These are phyloP conservation scores for Athene noctua DNA, from an alignment of 2,113 vertebrate genomes.

Conservation along the genomic window DNA sequence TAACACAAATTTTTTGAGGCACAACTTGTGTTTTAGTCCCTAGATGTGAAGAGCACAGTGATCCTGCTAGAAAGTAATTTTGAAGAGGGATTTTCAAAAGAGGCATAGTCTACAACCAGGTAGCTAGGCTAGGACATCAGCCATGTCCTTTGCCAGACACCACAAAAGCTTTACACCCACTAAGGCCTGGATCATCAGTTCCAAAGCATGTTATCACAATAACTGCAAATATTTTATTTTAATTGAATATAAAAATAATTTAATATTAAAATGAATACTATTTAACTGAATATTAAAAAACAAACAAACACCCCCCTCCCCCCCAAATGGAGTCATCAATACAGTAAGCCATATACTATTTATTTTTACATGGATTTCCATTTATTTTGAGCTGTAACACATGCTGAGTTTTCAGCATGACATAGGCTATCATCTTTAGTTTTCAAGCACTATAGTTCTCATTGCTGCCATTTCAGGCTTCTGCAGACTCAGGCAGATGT, in stretches of 20 bases:
- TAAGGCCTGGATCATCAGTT: background rate
- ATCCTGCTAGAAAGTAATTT: background rate
- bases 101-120: background rate
- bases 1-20: background rate
- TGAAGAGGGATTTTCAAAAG: background rate
- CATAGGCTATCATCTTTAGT: background rate
- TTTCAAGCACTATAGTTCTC: background rate
- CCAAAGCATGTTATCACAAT: background rate
- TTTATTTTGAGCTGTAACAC: background rate
- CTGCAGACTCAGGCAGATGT: background rate
- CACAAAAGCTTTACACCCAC: background rate
- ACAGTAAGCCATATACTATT: background rate
- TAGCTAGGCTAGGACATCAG: background rate
- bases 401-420: background rate
- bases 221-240: background rate
- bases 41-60: background rate
- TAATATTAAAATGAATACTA: background rate
- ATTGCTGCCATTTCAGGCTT: background rate
- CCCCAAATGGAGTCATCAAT: too few relatives aligned
- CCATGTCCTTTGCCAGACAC: background rate
- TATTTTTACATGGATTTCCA: background rate
- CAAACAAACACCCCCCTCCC: background rate
- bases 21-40: background rate
- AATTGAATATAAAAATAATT: background rate
- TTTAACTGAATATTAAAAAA: background rate